phyloP scores from a whole-genome alignment of 1,140 invertebrate species.

The Drosophila cardini region DNA sequence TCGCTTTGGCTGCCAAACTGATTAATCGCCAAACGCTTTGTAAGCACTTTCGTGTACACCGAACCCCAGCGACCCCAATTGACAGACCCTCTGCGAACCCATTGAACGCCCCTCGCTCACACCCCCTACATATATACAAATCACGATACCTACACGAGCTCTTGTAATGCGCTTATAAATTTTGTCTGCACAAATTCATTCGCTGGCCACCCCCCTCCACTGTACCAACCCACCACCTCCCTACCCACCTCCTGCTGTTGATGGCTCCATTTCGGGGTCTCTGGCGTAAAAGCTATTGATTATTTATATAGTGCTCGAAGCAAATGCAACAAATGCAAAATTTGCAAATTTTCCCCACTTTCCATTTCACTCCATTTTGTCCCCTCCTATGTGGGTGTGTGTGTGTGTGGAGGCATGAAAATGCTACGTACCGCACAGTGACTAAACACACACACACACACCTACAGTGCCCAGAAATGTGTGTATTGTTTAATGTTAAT shows the following conservation, averaged over 20 bases:
- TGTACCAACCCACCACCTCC: neutral
- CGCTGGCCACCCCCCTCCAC: conserved; percentile 13
- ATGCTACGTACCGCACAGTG: conserved; percentile 30
- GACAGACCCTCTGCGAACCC: conserved; percentile 15
- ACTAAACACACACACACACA: neutral
- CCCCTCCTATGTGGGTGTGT: no score
- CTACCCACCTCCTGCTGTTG: conserved; percentile 21
- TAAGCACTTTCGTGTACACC: conserved; percentile 69
- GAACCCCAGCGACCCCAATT: conserved; percentile 49
- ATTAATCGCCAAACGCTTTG: conserved; percentile 81
- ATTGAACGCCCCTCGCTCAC: conserved; percentile 8
- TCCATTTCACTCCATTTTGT: conserved; percentile 46
- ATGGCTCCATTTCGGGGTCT: conserved; percentile 63
- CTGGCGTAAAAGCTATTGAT: conserved; percentile 75
- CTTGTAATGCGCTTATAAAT: conserved; percentile 81
- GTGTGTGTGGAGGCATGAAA: neutral
- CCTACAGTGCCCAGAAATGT: neutral
- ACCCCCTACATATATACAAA: conserved; percentile 51
- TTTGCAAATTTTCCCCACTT: conserved; percentile 47
- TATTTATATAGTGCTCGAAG: conserved; percentile 61
- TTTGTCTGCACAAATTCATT: conserved; percentile 78
- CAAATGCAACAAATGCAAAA: conserved; percentile 69
- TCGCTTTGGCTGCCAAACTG: conserved; percentile 67
- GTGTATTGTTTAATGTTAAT: conserved; percentile 14
- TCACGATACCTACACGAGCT: conserved; percentile 73